These are phyloP conservation scores for Diprion similis DNA, from an alignment of 1,140 invertebrate genomes.

Conservation along the genomic window DNA sequence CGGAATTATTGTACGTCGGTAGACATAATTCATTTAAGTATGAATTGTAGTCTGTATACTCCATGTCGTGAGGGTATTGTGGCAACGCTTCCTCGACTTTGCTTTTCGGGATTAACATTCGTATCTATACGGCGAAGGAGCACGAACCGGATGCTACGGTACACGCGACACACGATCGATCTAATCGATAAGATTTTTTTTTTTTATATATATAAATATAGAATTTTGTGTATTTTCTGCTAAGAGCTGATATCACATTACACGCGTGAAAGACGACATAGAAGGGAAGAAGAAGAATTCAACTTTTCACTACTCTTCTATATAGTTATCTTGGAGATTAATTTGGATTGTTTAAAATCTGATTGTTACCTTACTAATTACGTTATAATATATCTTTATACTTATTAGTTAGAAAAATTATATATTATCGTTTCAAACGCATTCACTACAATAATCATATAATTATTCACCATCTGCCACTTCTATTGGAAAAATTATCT, in stretches of 20 bases:
- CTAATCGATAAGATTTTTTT: not conserved
- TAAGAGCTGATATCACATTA: slow-evolving; percentile 3
- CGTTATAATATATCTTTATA: not conserved
- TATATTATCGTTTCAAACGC: too few species aligned
- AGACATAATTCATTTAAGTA: not conserved
- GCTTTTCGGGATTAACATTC: slow-evolving; percentile 7
- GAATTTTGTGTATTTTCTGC: slow-evolving; percentile 7
- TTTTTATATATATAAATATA: slow-evolving; percentile 6
- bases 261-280: slow-evolving; percentile 7
- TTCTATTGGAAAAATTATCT: too few species aligned
- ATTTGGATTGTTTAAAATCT: slow-evolving; percentile 2
- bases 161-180: not conserved
- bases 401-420: not conserved
- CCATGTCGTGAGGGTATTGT: not conserved
- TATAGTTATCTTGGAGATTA: slow-evolving; percentile 5
- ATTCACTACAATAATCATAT: too few species aligned
- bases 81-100: not conserved
- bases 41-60: not conserved
- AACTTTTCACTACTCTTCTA: slow-evolving; percentile 7
- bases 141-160: not conserved
- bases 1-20: not conserved
- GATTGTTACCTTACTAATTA: not conserved
- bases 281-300: slow-evolving; percentile 5
- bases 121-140: not conserved
- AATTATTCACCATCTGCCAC: too few species aligned